Percentiles rank a stretch among this genome's conserved stretches.
phyloP scores from a whole-genome alignment of 2,797 vertebrate species.

The Chaetophractus vellerosus region DNA sequence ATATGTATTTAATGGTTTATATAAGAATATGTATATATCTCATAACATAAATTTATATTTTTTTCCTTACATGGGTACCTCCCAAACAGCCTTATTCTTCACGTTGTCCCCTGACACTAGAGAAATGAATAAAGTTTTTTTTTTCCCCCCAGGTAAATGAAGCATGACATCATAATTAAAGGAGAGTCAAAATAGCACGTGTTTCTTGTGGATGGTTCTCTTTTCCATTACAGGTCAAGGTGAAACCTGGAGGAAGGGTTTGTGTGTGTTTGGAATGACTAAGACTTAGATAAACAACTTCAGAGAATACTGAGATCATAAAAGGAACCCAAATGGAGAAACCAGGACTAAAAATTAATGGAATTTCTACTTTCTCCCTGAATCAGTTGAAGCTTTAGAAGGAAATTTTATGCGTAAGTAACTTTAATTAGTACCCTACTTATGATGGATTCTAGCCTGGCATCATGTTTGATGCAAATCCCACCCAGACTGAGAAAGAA shows the following conservation, averaged over 20 bases:
- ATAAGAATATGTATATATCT: neutral
- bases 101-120: neutral
- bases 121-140: neutral
- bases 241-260: neutral
- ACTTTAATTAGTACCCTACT: conserved; percentile 53
- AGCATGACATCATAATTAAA: neutral
- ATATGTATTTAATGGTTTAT: neutral
- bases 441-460: neutral
- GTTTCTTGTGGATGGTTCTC: neutral
- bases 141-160: neutral
- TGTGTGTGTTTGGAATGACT: neutral
- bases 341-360: neutral
- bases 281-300: neutral
- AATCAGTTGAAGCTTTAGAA: conserved; percentile 34
- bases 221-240: neutral
- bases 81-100: neutral
- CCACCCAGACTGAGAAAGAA: conserved; percentile 25
- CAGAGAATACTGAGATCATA: neutral
- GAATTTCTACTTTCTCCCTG: conserved; percentile 31
- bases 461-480: neutral
- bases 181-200: neutral
- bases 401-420: conserved; percentile 51
- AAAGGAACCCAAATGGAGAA: neutral
- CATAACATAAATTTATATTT: neutral
- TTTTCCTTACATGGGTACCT: neutral